A percentile compares a stretch with the other conserved stretches of the same genome.
Conservation (phyloP, 2,113 vertebrate genomes). For the Apistogramma diplotaenia region DNA sequence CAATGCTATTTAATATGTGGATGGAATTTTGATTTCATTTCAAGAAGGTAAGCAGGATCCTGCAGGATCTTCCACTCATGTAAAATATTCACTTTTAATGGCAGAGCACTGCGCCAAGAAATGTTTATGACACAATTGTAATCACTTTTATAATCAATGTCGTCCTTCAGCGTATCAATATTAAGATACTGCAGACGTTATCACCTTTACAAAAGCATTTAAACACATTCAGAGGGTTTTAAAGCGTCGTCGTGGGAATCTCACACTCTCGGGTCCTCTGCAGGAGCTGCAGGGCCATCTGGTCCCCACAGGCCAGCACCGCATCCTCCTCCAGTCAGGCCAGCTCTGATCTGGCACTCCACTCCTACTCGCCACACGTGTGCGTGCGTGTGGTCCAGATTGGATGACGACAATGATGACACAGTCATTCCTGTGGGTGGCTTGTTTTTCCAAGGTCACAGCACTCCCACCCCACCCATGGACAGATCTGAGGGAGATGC, state of each 20-base stretch:
- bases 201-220: not conserved
- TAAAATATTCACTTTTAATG: not conserved
- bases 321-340: constrained; percentile 54
- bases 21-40: not conserved
- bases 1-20: not conserved
- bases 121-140: not conserved
- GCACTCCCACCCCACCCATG: constrained; percentile 44
- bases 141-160: not conserved
- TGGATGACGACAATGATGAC: constrained; percentile 65
- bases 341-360: constrained; percentile 59
- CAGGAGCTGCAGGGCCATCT: constrained; percentile 69
- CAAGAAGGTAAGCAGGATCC: not conserved
- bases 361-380: constrained; percentile 43
- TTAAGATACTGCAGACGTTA: not conserved
- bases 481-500: constrained; percentile 51
- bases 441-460: constrained; percentile 72
- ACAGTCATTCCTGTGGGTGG: constrained; percentile 64
- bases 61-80: not conserved
- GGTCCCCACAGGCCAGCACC: constrained; percentile 52
- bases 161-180: not conserved
- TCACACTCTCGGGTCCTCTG: constrained; percentile 34
- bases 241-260: constrained; percentile 24
- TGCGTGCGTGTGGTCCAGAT: constrained; percentile 66
- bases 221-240: not conserved
- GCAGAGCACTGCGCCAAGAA: too few species aligned